Conservation (phyloP, 2,888 invertebrate genomes). For the Drosophila ezoana region DNA sequence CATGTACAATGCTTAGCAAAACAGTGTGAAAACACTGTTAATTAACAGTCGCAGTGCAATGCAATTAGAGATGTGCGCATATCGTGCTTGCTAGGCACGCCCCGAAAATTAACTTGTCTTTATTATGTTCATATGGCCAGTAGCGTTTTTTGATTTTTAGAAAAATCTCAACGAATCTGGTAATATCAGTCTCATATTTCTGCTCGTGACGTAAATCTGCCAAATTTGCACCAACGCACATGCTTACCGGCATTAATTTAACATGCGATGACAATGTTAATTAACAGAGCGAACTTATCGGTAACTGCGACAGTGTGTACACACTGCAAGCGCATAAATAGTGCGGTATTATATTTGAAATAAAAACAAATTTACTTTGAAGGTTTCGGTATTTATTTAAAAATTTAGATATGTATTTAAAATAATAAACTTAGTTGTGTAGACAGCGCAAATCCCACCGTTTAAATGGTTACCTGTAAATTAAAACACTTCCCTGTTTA, state of each 20-base stretch:
- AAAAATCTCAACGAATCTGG: too few species aligned
- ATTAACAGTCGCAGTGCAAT: constrained; percentile 15
- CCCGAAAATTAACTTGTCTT: too few species aligned
- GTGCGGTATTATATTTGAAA: background rate
- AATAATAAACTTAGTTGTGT: background rate
- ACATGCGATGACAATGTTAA: background rate
- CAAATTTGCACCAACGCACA: background rate
- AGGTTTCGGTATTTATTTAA: background rate
- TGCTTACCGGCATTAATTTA: background rate
- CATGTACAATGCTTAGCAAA: background rate
- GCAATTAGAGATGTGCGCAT: constrained; percentile 14
- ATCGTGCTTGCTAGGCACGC: background rate
- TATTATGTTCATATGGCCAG: too few species aligned
- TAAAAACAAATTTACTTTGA: background rate
- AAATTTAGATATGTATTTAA: constrained; percentile 7
- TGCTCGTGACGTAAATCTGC: too few species aligned
- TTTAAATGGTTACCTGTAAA: constrained; percentile 40
- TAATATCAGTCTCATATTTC: too few species aligned
- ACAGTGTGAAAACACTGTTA: constrained; percentile 5
- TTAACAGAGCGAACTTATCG: background rate
- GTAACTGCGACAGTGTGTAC: constrained; percentile 24
- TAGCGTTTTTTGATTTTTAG: too few species aligned
- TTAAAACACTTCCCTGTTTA: constrained; percentile 36
- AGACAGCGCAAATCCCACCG: background rate
- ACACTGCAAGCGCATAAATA: constrained; percentile 17